A percentile compares a stretch with the other conserved stretches of the same genome.
Evolutionary conservation across 35 echinoderm and acorn worm species (phyloP).

Genomic region (Lytechinus pictus): DNA sequence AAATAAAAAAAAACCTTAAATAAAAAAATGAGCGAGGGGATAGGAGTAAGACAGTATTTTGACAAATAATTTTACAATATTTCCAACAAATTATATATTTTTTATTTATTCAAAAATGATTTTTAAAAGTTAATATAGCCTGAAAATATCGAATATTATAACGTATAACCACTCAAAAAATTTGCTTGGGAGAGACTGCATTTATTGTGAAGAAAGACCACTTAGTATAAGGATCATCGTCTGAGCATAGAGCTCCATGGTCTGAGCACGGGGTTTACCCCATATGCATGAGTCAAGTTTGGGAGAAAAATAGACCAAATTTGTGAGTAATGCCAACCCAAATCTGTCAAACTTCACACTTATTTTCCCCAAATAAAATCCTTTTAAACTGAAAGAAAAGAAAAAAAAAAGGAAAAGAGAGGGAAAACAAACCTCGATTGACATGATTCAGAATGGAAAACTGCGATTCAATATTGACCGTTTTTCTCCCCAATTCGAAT

Average conservation of each 20-base stretch:
- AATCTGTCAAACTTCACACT: background rate
- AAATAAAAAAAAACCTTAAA: too few relatives aligned
- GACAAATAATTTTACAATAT: too few relatives aligned
- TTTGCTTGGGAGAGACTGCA: too few relatives aligned
- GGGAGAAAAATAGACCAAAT: background rate
- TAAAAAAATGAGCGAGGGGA: too few relatives aligned
- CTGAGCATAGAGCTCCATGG: background rate
- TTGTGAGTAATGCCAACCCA: background rate
- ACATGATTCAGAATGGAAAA: background rate
- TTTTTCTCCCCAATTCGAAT: slow-evolving; percentile 24
- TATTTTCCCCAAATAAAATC: background rate
- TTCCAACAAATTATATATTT: too few relatives aligned
- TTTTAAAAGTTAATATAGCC: too few relatives aligned
- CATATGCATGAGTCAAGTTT: background rate
- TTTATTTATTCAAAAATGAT: too few relatives aligned
- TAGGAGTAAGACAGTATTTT: too few relatives aligned
- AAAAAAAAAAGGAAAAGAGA: background rate
- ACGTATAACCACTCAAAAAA: too few relatives aligned
- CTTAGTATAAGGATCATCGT: background rate
- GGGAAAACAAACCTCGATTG: background rate
- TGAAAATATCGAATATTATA: too few relatives aligned
- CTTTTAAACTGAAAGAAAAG: background rate
- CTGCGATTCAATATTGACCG: background rate
- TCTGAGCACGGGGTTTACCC: background rate
- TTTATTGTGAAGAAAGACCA: too few relatives aligned